phyloP scores from a whole-genome alignment of 2,113 vertebrate species.

The Haemorhous mexicanus region DNA sequence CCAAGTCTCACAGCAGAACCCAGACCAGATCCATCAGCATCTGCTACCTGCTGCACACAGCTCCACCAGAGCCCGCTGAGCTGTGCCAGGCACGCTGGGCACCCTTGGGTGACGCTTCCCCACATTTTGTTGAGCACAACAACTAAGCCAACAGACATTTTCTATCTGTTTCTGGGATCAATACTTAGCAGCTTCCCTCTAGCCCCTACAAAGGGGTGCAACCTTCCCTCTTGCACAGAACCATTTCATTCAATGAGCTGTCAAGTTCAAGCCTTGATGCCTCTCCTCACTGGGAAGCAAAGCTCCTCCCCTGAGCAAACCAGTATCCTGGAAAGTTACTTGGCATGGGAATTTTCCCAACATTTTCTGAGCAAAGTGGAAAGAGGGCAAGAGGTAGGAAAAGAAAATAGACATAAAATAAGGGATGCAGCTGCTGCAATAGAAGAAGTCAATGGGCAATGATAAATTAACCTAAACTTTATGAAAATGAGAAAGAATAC shows the following conservation, averaged over 20 bases:
- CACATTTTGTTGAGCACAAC: background rate
- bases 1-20: background rate
- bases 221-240: background rate
- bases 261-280: background rate
- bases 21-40: background rate
- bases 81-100: background rate
- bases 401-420: background rate
- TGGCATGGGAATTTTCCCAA: background rate
- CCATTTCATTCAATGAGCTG: background rate
- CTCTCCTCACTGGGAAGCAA: fast-evolving
- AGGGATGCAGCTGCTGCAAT: background rate
- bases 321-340: background rate
- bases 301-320: background rate
- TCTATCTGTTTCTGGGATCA: background rate
- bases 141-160: background rate
- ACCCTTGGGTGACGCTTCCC: background rate
- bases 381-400: background rate
- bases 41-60: fast-evolving
- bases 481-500: background rate
- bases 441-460: background rate
- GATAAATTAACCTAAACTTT: background rate
- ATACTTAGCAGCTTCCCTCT: background rate
- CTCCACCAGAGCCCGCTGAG: background rate
- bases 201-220: background rate
- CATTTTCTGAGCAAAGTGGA: background rate